These are phyloP conservation scores for Corticium candelabrum DNA, from an alignment of 37 sponge, comb jelly and placozoan genomes.

Conservation along the genomic window DNA sequence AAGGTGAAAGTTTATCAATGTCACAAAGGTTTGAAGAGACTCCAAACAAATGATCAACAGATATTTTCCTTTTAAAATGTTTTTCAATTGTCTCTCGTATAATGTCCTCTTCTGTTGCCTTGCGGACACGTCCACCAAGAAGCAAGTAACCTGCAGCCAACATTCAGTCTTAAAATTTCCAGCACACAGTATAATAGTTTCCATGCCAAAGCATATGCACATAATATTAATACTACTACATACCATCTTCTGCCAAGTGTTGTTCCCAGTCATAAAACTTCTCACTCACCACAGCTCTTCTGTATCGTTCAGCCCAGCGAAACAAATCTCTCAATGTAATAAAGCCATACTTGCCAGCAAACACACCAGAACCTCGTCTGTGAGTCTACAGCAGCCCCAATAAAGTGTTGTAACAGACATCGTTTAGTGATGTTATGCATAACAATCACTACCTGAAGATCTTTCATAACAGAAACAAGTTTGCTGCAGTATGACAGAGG, in stretches of 20 bases:
- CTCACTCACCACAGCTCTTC: conserved; percentile 15
- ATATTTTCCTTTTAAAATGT: conserved; percentile 68
- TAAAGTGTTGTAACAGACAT: background rate
- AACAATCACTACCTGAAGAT: conserved; percentile 34
- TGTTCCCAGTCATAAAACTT: conserved; percentile 95
- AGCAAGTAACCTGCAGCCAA: conserved; percentile 68
- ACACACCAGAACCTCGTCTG: conserved; percentile 65
- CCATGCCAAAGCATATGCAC: background rate
- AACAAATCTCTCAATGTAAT: conserved; percentile 94
- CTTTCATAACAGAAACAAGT: conserved; percentile 87
- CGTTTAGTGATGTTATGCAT: background rate
- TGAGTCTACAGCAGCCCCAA: conserved; percentile 22
- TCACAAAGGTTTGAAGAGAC: background rate
- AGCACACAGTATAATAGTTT: too few species aligned
- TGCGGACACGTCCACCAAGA: conserved; percentile 73
- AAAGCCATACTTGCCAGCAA: conserved; percentile 94
- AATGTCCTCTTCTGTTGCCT: conserved; percentile 37
- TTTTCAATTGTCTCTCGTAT: conserved; percentile 59
- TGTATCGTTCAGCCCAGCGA: conserved; percentile 93
- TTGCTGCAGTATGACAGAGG: conserved; percentile 80
- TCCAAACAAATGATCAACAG: conserved; percentile 40
- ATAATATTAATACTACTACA: background rate
- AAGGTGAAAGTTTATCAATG: background rate
- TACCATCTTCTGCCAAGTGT: conserved; percentile 91
- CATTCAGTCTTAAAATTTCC: background rate